Evolutionary conservation across 2,888 invertebrate species (phyloP).

Genomic region (Hyles lineata): DNA sequence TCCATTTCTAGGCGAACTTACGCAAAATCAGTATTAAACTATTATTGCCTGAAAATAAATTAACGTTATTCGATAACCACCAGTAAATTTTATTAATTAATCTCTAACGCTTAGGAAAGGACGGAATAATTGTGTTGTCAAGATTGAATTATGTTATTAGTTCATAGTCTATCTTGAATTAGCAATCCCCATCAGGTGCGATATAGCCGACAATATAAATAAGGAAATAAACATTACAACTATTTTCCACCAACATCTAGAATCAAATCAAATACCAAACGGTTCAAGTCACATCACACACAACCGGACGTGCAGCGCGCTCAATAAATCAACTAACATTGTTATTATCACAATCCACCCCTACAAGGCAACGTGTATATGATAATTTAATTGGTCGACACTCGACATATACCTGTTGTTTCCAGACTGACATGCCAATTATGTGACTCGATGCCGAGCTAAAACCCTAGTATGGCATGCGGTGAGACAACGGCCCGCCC

Average conservation of each 20-base stretch:
- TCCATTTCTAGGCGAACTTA: no score
- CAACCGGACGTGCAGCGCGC: conserved; percentile 5
- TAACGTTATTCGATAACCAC: no score
- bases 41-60: no score
- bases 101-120: no score
- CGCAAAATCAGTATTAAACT: no score
- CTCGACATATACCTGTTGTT: conserved; percentile 46
- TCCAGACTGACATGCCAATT: conserved; percentile 28
- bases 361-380: conserved; percentile 46
- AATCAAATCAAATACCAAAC: background rate
- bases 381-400: conserved; percentile 57
- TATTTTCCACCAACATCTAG: background rate
- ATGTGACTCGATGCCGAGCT: conserved; percentile 1
- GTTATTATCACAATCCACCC: conserved; percentile 19
- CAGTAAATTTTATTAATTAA: no score
- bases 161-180: no score
- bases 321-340: conserved; percentile 15
- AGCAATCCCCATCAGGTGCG: no score
- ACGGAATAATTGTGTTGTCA: no score
- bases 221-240: background rate
- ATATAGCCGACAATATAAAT: background rate
- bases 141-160: no score
- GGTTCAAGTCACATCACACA: background rate
- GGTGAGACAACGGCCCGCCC: background rate
- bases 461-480: conserved; percentile 6